These are phyloP conservation scores for Lepidurus apus DNA, from an alignment of 1,140 invertebrate genomes.

Conservation along the genomic window DNA sequence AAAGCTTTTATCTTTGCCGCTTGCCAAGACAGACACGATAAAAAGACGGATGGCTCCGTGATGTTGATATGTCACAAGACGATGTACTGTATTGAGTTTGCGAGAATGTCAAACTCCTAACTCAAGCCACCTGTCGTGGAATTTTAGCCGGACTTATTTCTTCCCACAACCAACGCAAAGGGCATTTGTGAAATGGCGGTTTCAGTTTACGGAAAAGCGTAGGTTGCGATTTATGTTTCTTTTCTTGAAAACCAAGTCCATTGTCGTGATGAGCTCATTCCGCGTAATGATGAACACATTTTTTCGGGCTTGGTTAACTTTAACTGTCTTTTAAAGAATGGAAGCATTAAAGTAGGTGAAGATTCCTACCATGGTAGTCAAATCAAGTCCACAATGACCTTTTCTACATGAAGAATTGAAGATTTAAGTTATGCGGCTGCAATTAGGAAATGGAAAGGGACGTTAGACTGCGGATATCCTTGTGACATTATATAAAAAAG, in stretches of 20 bases:
- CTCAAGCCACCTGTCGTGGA: constrained; percentile 2
- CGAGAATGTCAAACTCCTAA: neutral
- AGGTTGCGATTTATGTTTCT: constrained; percentile 1
- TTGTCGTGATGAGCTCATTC: neutral
- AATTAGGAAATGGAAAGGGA: neutral
- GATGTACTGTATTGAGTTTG: neutral
- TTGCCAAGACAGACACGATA: neutral
- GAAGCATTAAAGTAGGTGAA: neutral
- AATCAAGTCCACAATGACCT: neutral
- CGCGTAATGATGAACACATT: neutral
- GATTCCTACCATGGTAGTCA: neutral
- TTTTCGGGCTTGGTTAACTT: neutral
- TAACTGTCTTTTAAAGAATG: neutral
- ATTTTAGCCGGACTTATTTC: neutral
- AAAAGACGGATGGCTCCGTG: neutral
- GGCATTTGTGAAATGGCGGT: neutral
- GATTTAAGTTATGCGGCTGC: neutral
- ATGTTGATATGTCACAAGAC: neutral
- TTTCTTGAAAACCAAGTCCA: neutral
- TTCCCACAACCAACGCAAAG: neutral
- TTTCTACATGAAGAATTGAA: no score
- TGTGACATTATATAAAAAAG: neutral
- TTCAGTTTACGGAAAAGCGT: constrained; percentile 15
- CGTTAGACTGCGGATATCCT: neutral
- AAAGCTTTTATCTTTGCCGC: neutral